Evolutionary conservation across 2,888 invertebrate genomes (phyloP), one percentile per base, ranked within the genome.

Genomic region (Acanthoscelides obtectus): DNA sequence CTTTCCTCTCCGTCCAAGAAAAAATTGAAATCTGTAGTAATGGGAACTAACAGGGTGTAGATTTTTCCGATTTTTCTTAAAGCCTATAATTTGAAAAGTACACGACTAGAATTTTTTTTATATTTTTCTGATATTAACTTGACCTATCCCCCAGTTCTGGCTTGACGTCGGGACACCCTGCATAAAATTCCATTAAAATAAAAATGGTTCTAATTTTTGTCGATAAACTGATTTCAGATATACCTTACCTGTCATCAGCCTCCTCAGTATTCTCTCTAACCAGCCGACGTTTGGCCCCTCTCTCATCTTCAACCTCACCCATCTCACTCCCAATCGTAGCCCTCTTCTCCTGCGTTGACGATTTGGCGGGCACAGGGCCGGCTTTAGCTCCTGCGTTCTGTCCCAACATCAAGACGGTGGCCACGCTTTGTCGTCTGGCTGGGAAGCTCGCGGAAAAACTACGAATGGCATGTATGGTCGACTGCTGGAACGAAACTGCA

Each of bases 401-500:
- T 69, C 77, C 75, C 66, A 80, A 73, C 74, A 81, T 79, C 27
- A 82, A 73, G 8, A 81, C 78, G 1, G 84, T 78, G 21, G 81
- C 84, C 74, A 84, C 72, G 2, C 85, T 83, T 45, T 79, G 79
- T 67, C 85, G 75, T 71, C 85, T 77, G 17, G 82, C 83, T 4
- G 86, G 85, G 79, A 86, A 86, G 77, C 85, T 85, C n/a, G 86
- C 85, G 4, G 85, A 85, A 79, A 86, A 86, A 76, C 85, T 85
- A 66, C 86, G 79, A 22, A 86, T 82, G 22, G 86, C 82, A 79
- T 86, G 85, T 77, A 86, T 85, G 72, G 82, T 85, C 70, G 85
- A 85, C 78, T 84, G 85, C 78, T 86, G 86, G 77, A 86, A 86
- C 22, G 86, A 84, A 71, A 86, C 86, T 86, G 80, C 75, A 75